Percentiles rank a stretch among this genome's conserved stretches.
Conservation (phyloP, 2,797 vertebrate species). For the Malacoraja senta region DNA sequence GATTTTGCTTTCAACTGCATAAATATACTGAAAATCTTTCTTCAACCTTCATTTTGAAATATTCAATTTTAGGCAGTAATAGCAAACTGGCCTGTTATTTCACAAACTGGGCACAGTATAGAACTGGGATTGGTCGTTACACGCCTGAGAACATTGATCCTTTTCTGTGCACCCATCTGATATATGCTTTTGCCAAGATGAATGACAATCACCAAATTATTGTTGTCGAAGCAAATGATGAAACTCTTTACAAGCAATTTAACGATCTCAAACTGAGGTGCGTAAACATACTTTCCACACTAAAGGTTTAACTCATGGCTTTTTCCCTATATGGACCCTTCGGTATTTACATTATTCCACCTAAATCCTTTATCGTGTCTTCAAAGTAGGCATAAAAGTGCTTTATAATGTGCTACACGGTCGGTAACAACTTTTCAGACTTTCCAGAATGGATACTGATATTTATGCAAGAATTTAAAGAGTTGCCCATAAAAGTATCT, state of each 20-base stretch:
- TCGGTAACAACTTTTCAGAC: not conserved
- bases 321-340: not conserved
- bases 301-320: not conserved
- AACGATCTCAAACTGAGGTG: not conserved
- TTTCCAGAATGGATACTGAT: not conserved
- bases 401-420: not conserved
- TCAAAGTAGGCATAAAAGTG: not conserved
- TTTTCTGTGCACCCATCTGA: constrained; percentile 17
- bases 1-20: not conserved
- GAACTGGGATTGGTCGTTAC: not conserved
- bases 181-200: not conserved
- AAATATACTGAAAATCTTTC: not conserved
- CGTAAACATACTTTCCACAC: not conserved
- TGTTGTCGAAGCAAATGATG: not conserved
- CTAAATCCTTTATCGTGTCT: not conserved
- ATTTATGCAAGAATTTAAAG: not conserved
- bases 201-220: not conserved
- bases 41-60: too few relatives aligned
- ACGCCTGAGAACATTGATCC: not conserved
- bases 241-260: not conserved
- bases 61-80: constrained; percentile 10
- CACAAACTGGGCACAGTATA: constrained; percentile 26
- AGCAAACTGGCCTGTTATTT: not conserved
- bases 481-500: not conserved
- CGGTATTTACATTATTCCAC: not conserved